These are phyloP conservation scores for Sciurus carolinensis DNA, from an alignment of 2,797 vertebrate genomes.

Conservation along the genomic window DNA sequence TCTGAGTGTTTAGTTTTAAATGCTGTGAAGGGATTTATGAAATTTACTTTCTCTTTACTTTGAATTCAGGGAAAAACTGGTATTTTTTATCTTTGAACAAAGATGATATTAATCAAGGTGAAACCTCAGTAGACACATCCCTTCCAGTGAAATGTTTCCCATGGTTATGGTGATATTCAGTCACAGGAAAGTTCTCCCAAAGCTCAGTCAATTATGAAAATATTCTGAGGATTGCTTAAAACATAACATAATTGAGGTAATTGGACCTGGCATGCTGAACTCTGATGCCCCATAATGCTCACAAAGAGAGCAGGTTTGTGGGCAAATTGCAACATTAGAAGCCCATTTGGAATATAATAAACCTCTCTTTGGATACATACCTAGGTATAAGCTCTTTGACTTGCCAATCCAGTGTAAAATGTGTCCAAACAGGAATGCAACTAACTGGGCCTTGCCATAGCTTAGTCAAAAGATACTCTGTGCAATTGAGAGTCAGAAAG, in stretches of 20 bases:
- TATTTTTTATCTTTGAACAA: not conserved
- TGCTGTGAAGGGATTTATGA: not conserved
- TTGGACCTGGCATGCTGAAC: not conserved
- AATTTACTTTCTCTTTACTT: not conserved
- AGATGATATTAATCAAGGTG: not conserved
- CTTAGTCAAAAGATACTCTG: not conserved
- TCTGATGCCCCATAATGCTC: not conserved
- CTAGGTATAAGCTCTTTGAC: not conserved
- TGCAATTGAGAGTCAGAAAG: not conserved
- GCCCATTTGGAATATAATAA: not conserved
- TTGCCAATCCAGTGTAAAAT: not conserved
- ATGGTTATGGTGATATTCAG: not conserved
- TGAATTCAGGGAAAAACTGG: not conserved
- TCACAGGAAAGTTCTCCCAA: not conserved
- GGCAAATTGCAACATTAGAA: not conserved
- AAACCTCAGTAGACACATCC: not conserved
- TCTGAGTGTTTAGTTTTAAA: not conserved
- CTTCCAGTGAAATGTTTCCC: not conserved
- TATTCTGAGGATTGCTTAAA: not conserved
- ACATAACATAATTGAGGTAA: not conserved
- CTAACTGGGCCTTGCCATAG: not conserved
- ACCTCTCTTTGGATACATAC: not conserved
- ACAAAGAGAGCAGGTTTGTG: not conserved
- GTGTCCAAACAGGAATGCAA: not conserved
- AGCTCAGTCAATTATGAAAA: not conserved